These are phyloP conservation scores for Petrocephalus zakoni DNA, from an alignment of 2,113 vertebrate species.

Conservation along the genomic window DNA sequence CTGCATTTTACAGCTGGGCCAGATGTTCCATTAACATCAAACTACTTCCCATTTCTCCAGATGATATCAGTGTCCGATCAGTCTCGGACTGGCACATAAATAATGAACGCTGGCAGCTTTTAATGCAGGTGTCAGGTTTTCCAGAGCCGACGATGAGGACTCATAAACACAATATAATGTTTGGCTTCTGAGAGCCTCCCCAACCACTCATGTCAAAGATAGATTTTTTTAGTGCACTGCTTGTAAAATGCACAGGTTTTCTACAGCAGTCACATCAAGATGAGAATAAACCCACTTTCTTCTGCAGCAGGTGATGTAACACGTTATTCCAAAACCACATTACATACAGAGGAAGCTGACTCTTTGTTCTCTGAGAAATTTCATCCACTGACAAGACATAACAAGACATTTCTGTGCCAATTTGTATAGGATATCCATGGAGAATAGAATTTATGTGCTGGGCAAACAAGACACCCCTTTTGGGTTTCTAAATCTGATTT, in stretches of 20 bases:
- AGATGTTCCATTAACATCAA: neutral
- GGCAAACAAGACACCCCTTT: neutral
- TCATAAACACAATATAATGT: neutral
- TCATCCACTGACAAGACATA: neutral
- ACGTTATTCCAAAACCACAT: neutral
- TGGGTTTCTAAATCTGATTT: neutral
- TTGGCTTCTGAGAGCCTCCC: neutral
- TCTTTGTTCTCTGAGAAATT: neutral
- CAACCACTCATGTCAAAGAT: neutral
- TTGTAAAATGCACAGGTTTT: neutral
- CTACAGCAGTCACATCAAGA: neutral
- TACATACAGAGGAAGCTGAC: neutral
- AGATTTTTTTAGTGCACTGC: neutral
- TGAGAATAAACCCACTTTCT: neutral
- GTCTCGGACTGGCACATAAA: neutral
- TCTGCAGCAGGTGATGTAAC: neutral
- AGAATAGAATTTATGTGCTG: constrained; percentile 1
- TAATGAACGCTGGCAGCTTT: neutral
- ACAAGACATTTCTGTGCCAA: constrained; percentile 4
- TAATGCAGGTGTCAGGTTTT: neutral
- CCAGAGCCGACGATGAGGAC: neutral
- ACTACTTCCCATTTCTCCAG: neutral
- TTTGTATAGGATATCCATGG: neutral
- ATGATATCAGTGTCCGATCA: neutral
- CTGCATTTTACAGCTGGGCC: neutral